These are phyloP conservation scores for Chymomyza procnemis DNA, from an alignment of 2,888 invertebrate genomes.

Conservation along the genomic window DNA sequence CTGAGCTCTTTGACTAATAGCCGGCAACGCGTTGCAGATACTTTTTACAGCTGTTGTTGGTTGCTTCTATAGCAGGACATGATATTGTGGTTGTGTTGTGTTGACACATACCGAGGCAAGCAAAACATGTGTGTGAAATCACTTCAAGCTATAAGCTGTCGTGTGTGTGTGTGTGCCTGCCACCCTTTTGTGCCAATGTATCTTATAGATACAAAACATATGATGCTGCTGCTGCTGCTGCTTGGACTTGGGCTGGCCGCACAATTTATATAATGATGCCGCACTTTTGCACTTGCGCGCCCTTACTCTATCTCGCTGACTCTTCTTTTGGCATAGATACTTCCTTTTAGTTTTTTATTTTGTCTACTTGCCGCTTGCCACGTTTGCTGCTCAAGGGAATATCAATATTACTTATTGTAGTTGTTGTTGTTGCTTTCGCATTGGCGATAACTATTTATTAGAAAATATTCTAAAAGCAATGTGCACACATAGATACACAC, in stretches of 20 bases:
- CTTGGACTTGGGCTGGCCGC: slow-evolving; percentile 28
- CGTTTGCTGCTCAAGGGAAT: slow-evolving; percentile 46
- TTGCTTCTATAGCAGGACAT: slow-evolving; percentile 52
- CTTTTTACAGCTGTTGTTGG: slow-evolving; percentile 7
- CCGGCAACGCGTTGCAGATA: slow-evolving; percentile 9
- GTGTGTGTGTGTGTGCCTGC: neutral
- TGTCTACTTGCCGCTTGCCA: slow-evolving; percentile 23
- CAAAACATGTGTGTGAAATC: slow-evolving; percentile 67
- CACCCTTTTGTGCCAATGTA: slow-evolving; percentile 20
- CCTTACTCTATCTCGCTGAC: neutral
- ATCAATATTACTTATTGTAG: slow-evolving; percentile 57
- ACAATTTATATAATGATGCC: slow-evolving; percentile 73
- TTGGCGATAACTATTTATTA: slow-evolving; percentile 73
- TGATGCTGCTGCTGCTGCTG: slow-evolving; percentile 56
- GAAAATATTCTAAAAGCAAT: slow-evolving; percentile 33
- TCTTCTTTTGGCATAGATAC: neutral
- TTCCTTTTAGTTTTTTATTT: neutral
- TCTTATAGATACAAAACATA: slow-evolving; percentile 68
- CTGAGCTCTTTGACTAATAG: slow-evolving; percentile 54
- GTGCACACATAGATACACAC: neutral
- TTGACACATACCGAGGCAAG: slow-evolving; percentile 16
- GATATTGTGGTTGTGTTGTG: slow-evolving; percentile 59
- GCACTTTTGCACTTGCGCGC: slow-evolving; percentile 54
- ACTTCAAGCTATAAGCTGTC: slow-evolving; percentile 48
- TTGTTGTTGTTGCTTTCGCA: slow-evolving; percentile 43